These are phyloP conservation scores for Ictidomys tridecemlineatus DNA, from an alignment of 2,113 vertebrate genomes.

Conservation along the genomic window DNA sequence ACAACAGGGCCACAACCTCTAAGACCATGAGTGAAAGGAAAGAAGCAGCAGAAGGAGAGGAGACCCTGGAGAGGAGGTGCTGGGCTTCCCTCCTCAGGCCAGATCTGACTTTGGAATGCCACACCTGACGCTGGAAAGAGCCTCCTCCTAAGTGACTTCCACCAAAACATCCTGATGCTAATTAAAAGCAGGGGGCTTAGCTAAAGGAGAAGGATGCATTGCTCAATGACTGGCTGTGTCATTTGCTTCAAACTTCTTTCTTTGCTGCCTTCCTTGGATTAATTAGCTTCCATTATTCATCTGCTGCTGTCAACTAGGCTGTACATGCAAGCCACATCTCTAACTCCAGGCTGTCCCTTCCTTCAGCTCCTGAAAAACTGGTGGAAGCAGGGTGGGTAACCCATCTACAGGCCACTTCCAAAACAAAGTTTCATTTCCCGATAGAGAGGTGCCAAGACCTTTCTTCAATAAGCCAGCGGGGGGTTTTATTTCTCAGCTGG, in stretches of 20 bases:
- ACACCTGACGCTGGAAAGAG: constrained; percentile 70
- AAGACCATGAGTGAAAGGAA: not conserved
- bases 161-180: constrained; percentile 68
- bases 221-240: constrained; percentile 62
- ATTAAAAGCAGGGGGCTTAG: constrained; percentile 76
- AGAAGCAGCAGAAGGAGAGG: not conserved
- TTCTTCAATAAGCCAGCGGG: constrained; percentile 51
- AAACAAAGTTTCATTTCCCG: constrained; percentile 70
- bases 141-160: constrained; percentile 57
- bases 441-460: constrained; percentile 58
- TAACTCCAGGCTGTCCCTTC: not conserved
- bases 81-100: constrained; percentile 20
- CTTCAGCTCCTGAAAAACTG: constrained; percentile 48
- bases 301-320: constrained; percentile 37
- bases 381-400: not conserved
- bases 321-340: constrained; percentile 59
- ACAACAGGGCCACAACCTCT: not conserved
- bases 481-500: constrained; percentile 65
- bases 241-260: constrained; percentile 73
- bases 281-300: constrained; percentile 58
- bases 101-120: not conserved
- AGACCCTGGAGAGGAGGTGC: not conserved
- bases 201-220: constrained; percentile 75
- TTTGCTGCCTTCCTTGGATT: constrained; percentile 76
- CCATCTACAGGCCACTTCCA: constrained; percentile 45